phyloP scores from a whole-genome alignment of 2,797 vertebrate species.

The Oreonectes daqikongensis region DNA sequence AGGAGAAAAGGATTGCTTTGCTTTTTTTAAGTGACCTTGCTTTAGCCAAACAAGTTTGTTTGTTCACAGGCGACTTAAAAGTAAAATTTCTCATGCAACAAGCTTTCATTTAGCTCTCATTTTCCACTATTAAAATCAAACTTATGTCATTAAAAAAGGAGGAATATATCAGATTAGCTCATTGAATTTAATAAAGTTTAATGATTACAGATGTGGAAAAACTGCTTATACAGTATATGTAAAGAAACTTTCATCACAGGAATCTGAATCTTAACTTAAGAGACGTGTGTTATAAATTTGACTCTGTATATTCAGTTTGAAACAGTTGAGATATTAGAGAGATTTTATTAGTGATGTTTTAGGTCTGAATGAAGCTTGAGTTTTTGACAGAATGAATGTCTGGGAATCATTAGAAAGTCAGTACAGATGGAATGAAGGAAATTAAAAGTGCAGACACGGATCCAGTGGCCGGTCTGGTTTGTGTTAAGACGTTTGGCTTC shows the following conservation, averaged over 20 bases:
- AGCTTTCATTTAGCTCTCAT: slow-evolving; percentile 23
- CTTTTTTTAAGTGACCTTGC: not conserved
- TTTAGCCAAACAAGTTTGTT: slow-evolving; percentile 13
- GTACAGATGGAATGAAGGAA: slow-evolving; percentile 13
- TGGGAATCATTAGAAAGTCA: slow-evolving; percentile 51
- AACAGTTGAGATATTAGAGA: not conserved
- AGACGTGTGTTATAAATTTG: not conserved
- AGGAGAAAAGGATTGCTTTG: not conserved
- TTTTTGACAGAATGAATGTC: slow-evolving; percentile 44
- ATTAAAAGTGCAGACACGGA: not conserved
- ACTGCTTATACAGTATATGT: too few relatives aligned
- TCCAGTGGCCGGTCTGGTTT: slow-evolving; percentile 29
- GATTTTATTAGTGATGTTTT: not conserved
- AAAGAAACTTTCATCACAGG: not conserved
- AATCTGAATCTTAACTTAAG: too few relatives aligned
- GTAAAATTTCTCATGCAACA: slow-evolving; percentile 14
- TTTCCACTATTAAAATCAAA: slow-evolving; percentile 34
- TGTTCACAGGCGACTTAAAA: slow-evolving; percentile 30
- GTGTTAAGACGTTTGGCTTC: slow-evolving; percentile 35
- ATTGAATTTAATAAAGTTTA: slow-evolving; percentile 49
- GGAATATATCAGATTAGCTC: slow-evolving; percentile 34
- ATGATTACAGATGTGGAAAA: slow-evolving; percentile 43
- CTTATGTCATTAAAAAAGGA: slow-evolving; percentile 45
- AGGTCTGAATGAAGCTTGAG: slow-evolving; percentile 18
- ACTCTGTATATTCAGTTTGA: not conserved